Conservation (phyloP, 2,113 vertebrate species). For the Ahaetulla prasina region DNA sequence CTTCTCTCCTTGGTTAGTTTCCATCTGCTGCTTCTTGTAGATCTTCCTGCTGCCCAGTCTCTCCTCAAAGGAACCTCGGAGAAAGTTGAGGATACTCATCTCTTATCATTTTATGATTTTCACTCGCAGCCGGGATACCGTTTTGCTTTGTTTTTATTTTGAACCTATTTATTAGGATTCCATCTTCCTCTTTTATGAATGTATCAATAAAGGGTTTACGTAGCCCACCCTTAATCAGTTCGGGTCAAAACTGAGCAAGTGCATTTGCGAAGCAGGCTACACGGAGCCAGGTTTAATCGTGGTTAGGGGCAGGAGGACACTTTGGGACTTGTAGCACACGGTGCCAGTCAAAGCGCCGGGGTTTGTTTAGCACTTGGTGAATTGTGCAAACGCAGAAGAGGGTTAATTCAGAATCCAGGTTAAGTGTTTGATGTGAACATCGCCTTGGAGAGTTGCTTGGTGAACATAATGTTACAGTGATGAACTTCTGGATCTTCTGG, state of each 20-base stretch:
- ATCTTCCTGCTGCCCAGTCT: background rate
- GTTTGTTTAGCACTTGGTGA: background rate
- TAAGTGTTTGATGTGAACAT: background rate
- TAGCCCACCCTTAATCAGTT: background rate
- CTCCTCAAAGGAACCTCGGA: background rate
- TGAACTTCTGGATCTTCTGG: background rate
- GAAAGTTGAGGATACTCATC: background rate
- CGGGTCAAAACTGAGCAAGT: background rate
- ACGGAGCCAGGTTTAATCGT: background rate
- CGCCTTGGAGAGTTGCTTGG: background rate
- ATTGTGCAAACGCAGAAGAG: background rate
- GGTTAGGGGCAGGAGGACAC: background rate
- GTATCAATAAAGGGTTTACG: rapidly evolving
- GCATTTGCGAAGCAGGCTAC: background rate
- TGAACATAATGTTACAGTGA: background rate
- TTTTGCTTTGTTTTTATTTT: background rate
- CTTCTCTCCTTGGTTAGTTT: no score
- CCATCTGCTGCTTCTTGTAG: no score
- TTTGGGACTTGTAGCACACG: background rate
- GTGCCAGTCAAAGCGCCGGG: background rate
- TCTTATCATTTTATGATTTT: background rate
- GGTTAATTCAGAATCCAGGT: background rate
- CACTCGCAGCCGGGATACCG: background rate
- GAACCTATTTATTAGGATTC: background rate
- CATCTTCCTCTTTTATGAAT: background rate